phyloP scores from a whole-genome alignment of 2,113 vertebrate species.

The Epinephelus moara region DNA sequence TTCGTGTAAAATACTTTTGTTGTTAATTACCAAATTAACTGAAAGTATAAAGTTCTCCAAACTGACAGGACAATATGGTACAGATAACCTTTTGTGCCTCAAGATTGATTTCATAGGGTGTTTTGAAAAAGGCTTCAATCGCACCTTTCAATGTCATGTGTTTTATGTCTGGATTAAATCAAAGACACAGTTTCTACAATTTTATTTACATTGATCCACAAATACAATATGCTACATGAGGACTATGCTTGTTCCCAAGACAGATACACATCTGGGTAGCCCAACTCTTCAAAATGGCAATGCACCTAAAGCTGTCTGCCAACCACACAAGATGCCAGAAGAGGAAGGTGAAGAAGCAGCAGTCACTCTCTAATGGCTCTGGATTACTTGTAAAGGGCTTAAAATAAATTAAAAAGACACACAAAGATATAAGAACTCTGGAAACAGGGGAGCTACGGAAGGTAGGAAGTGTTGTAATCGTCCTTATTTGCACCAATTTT shows the following conservation, averaged over 20 bases:
- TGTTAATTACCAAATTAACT: background rate
- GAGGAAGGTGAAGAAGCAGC: conserved; percentile 2
- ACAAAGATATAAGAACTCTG: background rate
- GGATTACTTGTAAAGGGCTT: background rate
- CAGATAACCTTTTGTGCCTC: background rate
- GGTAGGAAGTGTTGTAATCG: background rate
- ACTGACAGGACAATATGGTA: background rate
- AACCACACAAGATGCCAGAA: background rate
- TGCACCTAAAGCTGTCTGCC: background rate
- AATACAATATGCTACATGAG: background rate
- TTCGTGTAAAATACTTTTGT: background rate
- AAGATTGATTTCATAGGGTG: background rate
- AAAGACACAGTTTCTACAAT: background rate
- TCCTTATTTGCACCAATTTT: background rate
- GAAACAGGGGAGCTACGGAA: background rate
- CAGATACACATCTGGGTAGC: background rate
- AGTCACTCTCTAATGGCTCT: background rate
- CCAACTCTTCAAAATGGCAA: background rate
- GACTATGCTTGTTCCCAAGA: background rate
- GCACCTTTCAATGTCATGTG: background rate
- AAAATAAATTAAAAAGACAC: background rate
- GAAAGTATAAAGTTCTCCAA: background rate
- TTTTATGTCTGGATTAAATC: background rate
- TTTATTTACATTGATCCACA: conserved; percentile 1
- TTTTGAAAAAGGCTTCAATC: conserved; percentile 3